phyloP scores from a whole-genome alignment of 2,797 vertebrate species.

The Psittacula echo region DNA sequence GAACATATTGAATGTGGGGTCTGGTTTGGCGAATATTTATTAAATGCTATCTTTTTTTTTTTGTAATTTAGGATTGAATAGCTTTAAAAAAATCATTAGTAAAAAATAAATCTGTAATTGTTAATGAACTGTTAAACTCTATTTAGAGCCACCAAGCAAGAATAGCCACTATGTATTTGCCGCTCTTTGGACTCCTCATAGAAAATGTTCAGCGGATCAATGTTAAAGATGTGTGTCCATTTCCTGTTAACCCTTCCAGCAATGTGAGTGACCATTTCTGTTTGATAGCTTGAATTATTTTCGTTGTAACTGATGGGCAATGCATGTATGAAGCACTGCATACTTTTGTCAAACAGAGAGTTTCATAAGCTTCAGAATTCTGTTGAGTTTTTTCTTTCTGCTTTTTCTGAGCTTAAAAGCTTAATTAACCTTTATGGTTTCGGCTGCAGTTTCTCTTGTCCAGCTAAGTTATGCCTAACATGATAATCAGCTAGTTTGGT shows the following conservation, averaged over 20 bases:
- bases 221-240: conserved; percentile 85
- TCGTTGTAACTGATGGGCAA: background rate
- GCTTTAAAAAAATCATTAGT: background rate
- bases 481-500: background rate
- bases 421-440: background rate
- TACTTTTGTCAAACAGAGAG: background rate
- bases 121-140: background rate
- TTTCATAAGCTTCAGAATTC: background rate
- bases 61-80: background rate
- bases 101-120: background rate
- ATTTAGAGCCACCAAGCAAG: conserved; percentile 93
- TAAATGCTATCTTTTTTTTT: background rate
- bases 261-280: conserved; percentile 76
- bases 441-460: background rate
- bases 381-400: background rate
- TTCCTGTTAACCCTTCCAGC: conserved; percentile 82
- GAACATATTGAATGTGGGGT: background rate
- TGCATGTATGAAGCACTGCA: rapidly evolving
- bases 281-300: background rate
- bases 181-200: conserved; percentile 94
- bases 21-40: background rate
- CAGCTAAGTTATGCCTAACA: background rate
- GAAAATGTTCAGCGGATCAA: conserved; percentile 93
- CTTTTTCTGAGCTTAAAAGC: background rate
- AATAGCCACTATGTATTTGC: conserved; percentile 94